Evolutionary conservation across 2,113 vertebrate species (phyloP).

Genomic region (Struthidea cinerea): DNA sequence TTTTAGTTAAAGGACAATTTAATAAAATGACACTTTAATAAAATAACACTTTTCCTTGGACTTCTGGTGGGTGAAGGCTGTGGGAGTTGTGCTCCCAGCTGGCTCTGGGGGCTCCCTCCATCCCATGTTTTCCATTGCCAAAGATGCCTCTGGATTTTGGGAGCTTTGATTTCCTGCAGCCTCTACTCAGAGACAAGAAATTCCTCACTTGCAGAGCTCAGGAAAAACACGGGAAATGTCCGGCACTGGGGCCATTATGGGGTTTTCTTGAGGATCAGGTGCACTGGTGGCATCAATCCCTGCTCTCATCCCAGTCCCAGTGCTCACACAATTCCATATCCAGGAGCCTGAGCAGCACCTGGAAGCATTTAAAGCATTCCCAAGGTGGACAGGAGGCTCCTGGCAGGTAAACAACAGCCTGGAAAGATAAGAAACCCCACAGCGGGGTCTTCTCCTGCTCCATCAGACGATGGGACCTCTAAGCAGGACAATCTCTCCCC

Average conservation of each 20-base stretch:
- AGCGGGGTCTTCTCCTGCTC: not conserved
- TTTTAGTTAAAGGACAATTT: not conserved
- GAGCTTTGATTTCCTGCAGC: not conserved
- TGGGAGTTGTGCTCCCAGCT: not conserved
- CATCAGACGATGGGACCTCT: not conserved
- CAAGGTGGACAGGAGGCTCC: not conserved
- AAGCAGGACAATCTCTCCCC: not conserved
- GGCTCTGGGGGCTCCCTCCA: not conserved
- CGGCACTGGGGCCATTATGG: fast-evolving
- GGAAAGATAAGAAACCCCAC: not conserved
- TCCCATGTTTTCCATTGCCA: not conserved
- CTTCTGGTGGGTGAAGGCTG: not conserved
- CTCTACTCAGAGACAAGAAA: not conserved
- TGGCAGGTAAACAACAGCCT: not conserved
- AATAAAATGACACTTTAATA: not conserved
- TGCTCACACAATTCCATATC: not conserved
- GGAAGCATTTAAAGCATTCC: not conserved
- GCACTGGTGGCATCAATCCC: not conserved
- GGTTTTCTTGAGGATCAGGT: not conserved
- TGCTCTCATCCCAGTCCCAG: fast-evolving
- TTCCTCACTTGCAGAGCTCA: not conserved
- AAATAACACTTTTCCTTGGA: not conserved
- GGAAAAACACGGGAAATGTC: not conserved
- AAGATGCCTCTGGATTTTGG: not conserved
- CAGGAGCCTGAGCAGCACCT: not conserved